phyloP scores from a whole-genome alignment of 2,113 vertebrate species.

The Cichladusa arquata region DNA sequence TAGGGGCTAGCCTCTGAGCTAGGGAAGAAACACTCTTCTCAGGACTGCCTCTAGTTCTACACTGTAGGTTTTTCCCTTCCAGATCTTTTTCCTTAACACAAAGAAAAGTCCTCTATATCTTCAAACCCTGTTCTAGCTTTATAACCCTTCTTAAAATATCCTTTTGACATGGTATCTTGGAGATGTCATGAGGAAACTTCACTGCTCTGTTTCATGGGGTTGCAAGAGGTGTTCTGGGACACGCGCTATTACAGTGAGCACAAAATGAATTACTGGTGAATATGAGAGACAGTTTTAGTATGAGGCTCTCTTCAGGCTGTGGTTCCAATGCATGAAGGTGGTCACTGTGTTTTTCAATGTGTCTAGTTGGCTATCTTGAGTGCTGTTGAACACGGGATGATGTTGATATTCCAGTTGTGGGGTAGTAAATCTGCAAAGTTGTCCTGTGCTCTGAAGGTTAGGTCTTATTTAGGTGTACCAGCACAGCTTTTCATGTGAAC shows the following conservation, averaged over 20 bases:
- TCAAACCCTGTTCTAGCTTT: background rate
- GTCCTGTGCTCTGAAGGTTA: background rate
- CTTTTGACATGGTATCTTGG: background rate
- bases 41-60: background rate
- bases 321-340: background rate
- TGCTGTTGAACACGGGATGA: background rate
- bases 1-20: background rate
- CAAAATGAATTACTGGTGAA: background rate
- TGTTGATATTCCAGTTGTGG: background rate
- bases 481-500: background rate
- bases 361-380: background rate
- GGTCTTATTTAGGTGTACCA: background rate
- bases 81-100: background rate
- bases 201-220: background rate
- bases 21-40: background rate
- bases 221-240: background rate
- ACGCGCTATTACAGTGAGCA: rapidly evolving
- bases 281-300: background rate
- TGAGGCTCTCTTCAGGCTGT: background rate
- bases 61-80: background rate
- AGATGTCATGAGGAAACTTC: background rate
- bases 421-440: background rate
- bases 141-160: background rate
- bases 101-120: background rate
- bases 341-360: background rate